Evolutionary conservation across 2,113 vertebrate species (phyloP).

Genomic region (Pangasianodon gigas): DNA sequence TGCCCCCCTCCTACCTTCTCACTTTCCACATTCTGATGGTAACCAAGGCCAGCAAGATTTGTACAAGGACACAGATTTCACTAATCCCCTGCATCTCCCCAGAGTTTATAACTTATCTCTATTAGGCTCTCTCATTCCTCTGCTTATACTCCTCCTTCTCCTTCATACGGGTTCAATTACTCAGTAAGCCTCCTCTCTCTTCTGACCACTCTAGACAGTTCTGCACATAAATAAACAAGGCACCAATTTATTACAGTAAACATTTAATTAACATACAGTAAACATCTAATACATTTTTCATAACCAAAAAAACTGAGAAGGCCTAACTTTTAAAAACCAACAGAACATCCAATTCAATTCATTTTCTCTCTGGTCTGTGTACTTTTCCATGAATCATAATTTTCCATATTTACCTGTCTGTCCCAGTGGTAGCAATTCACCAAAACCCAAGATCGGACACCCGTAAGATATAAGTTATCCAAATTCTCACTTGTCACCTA

Average conservation of each 20-base stretch:
- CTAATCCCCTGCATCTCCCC: constrained; percentile 23
- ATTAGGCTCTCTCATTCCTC: constrained; percentile 29
- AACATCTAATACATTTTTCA: constrained; percentile 17
- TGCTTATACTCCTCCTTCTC: background rate
- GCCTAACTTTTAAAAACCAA: background rate
- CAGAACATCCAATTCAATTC: background rate
- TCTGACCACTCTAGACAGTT: background rate
- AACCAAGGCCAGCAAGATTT: constrained; percentile 27
- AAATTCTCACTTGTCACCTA: background rate
- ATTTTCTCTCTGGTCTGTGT: background rate
- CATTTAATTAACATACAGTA: no score
- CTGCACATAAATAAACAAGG: constrained; percentile 6
- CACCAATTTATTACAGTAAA: constrained; percentile 23
- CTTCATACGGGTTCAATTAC: constrained; percentile 45
- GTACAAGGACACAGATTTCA: constrained; percentile 12
- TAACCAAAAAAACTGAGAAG: background rate
- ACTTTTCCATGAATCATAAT: constrained; percentile 14
- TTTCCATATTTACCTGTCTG: constrained; percentile 11
- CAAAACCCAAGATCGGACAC: background rate
- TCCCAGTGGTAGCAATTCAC: background rate
- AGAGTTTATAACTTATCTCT: constrained; percentile 11
- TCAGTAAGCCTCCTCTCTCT: constrained; percentile 7
- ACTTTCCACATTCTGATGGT: constrained; percentile 7
- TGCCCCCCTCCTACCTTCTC: background rate
- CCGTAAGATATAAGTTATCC: background rate